Evolutionary conservation across 2,888 invertebrate genomes (phyloP).

Genomic region (Gymnoscelis rufifasciata): DNA sequence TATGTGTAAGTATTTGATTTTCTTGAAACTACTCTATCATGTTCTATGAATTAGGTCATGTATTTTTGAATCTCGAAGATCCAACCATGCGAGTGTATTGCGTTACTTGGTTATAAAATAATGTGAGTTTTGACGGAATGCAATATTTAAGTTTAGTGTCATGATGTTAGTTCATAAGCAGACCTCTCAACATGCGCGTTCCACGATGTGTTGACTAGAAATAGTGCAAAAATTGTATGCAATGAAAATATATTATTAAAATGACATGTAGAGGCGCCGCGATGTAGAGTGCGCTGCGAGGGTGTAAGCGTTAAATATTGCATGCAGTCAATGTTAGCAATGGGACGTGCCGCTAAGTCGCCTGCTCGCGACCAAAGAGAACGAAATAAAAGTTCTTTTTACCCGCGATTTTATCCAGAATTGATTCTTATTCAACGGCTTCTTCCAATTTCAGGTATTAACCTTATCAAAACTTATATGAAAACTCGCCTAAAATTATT

Average conservation of each 20-base stretch:
- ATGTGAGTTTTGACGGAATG: constrained; percentile 73
- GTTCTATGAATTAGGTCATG: constrained; percentile 19
- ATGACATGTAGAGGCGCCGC: constrained; percentile 55
- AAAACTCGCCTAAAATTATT: too few species aligned
- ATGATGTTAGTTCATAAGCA: constrained; percentile 52
- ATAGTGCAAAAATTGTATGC: constrained; percentile 55
- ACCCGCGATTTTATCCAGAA: constrained; percentile 48
- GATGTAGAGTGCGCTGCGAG: constrained; percentile 55
- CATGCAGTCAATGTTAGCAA: constrained; percentile 77
- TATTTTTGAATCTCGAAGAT: constrained; percentile 26
- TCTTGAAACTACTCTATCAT: constrained; percentile 6
- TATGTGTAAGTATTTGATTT: constrained; percentile 5
- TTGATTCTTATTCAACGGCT: constrained; percentile 35
- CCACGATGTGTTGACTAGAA: constrained; percentile 45
- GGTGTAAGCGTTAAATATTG: constrained; percentile 76
- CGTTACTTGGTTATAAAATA: constrained; percentile 12
- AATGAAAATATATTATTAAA: constrained; percentile 54
- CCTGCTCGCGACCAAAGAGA: constrained; percentile 63
- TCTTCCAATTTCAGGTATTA: constrained; percentile 32
- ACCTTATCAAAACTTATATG: constrained; percentile 36
- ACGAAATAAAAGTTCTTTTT: constrained; percentile 55
- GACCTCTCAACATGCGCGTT: constrained; percentile 57
- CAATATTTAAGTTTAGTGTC: constrained; percentile 71
- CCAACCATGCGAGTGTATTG: constrained; percentile 52
- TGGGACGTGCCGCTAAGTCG: constrained; percentile 72